These are phyloP conservation scores for Aspiorhynchus laticeps DNA, from an alignment of 2,113 vertebrate genomes.

Conservation along the genomic window DNA sequence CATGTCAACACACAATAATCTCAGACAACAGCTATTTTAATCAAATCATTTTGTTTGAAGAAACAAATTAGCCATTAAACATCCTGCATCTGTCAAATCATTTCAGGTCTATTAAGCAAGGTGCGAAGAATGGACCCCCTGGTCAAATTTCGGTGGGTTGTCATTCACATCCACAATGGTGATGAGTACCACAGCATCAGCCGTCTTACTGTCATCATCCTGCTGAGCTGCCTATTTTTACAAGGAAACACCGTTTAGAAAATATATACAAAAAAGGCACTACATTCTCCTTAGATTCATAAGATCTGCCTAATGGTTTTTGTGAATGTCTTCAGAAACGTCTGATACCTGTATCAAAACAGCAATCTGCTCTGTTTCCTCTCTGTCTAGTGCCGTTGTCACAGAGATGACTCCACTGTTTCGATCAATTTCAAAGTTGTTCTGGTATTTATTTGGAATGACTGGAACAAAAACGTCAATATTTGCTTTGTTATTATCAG, in stretches of 20 bases:
- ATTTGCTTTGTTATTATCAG: neutral
- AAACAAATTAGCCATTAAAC: too few relatives aligned
- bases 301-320: neutral
- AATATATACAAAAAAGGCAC: neutral
- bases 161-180: conserved; percentile 75
- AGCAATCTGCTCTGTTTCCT: conserved; percentile 67
- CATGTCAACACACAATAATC: too few relatives aligned
- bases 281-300: neutral
- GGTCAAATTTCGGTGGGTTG: conserved; percentile 68
- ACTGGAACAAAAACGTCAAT: conserved; percentile 65
- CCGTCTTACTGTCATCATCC: conserved; percentile 73
- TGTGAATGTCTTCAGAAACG: neutral
- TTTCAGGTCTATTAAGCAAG: too few relatives aligned
- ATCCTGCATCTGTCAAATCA: too few relatives aligned
- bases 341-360: conserved; percentile 77
- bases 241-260: neutral
- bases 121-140: neutral
- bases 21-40: too few relatives aligned
- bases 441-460: conserved; percentile 59
- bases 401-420: conserved; percentile 71
- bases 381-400: conserved; percentile 70
- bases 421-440: conserved; percentile 60
- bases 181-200: conserved; percentile 71
- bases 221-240: conserved; percentile 73
- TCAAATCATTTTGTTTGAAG: too few relatives aligned